These are phyloP conservation scores for Propsilocerus akamusi DNA, from an alignment of 1,140 invertebrate genomes.

Conservation along the genomic window DNA sequence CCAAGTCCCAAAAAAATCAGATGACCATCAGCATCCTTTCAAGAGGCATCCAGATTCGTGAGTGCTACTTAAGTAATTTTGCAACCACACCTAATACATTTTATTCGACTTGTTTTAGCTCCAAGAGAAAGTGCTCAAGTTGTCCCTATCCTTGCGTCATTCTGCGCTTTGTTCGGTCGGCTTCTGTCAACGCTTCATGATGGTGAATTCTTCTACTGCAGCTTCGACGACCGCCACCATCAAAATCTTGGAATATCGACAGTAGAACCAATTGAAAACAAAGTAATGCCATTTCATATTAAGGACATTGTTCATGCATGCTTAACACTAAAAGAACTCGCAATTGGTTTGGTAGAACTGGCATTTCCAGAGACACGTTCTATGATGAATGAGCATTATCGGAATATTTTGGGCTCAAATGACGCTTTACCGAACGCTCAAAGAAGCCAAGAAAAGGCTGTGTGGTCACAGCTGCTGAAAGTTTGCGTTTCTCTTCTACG, in stretches of 20 bases:
- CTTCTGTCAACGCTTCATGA: constrained; percentile 74
- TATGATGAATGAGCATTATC: constrained; percentile 23
- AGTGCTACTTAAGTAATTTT: constrained; percentile 9
- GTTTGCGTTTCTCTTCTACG: constrained; percentile 48
- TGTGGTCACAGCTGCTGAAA: constrained; percentile 32
- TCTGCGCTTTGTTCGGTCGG: constrained; percentile 68
- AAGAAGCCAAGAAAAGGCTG: constrained; percentile 26
- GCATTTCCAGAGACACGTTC: constrained; percentile 69
- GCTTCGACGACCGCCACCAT: constrained; percentile 8
- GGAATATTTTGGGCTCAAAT: constrained; percentile 24
- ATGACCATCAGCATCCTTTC: constrained; percentile 18
- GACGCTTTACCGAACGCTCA: constrained; percentile 13
- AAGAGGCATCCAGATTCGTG: constrained; percentile 19
- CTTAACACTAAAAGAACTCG: constrained; percentile 55
- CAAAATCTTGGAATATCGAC: constrained; percentile 18
- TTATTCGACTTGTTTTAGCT: constrained; percentile 20
- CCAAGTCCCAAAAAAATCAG: constrained; percentile 24
- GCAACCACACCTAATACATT: background rate
- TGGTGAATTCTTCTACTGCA: constrained; percentile 52
- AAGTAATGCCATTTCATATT: constrained; percentile 22
- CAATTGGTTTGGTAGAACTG: constrained; percentile 72
- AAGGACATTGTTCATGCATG: constrained; percentile 39
- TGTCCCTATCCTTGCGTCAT: constrained; percentile 61
- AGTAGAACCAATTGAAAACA: constrained; percentile 14
- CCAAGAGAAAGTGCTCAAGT: constrained; percentile 48